phyloP scores from a whole-genome alignment of 1,140 invertebrate genomes.

The Drosophila bocki region DNA sequence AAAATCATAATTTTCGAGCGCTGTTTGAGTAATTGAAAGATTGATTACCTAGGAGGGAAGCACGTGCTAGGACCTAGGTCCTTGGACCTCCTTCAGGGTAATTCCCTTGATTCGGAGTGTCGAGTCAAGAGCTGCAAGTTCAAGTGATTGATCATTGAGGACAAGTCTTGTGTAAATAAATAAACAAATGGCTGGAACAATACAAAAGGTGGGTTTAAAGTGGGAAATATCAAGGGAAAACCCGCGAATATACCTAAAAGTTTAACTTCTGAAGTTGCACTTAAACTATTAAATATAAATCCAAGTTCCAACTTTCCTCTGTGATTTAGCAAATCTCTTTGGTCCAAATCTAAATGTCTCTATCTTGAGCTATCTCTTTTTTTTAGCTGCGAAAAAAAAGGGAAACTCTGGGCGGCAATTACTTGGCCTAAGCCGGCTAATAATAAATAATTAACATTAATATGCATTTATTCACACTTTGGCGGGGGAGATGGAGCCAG shows the following conservation, averaged over 20 bases:
- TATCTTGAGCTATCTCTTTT: conserved; percentile 3
- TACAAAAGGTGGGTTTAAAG: background rate
- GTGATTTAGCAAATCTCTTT: conserved; percentile 12
- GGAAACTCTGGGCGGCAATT: conserved; percentile 39
- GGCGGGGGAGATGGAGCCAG: conserved; percentile 19
- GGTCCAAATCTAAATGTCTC: conserved; percentile 42
- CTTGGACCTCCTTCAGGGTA: conserved; percentile 10
- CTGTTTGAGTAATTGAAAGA: conserved; percentile 56
- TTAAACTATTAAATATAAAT: background rate
- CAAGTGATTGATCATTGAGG: conserved; percentile 27
- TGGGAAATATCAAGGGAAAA: background rate
- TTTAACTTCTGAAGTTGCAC: background rate
- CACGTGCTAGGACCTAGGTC: conserved; percentile 34
- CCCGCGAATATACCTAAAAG: background rate
- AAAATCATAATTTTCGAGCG: conserved; percentile 34
- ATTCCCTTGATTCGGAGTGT: conserved; percentile 5
- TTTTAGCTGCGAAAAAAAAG: conserved; percentile 21
- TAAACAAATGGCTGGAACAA: background rate
- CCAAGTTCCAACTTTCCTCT: conserved; percentile 10
- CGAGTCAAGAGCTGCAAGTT: conserved; percentile 6
- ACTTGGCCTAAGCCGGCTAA: conserved; percentile 43
- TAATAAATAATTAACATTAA: conserved; percentile 63
- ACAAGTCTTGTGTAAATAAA: background rate
- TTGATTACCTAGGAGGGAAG: conserved; percentile 52
- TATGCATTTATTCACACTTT: conserved; percentile 76